phyloP scores from a whole-genome alignment of 2,113 vertebrate genomes.

The Oreocharis arfaki region DNA sequence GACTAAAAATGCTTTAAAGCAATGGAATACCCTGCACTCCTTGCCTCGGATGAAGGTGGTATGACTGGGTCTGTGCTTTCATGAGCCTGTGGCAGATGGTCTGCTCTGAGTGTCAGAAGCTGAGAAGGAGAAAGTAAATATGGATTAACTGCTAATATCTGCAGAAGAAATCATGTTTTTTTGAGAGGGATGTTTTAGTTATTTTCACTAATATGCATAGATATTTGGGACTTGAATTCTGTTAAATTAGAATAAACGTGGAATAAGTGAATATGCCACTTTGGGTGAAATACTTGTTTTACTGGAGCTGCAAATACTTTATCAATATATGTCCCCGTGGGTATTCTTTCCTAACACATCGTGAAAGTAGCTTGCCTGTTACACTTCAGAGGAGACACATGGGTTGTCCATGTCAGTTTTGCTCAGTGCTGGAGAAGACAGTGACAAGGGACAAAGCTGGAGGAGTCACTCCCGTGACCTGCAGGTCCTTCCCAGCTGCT shows the following conservation, averaged over 20 bases:
- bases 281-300: background rate
- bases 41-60: background rate
- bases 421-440: background rate
- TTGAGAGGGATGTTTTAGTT: background rate
- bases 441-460: background rate
- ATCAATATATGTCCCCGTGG: background rate
- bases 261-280: background rate
- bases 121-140: background rate
- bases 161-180: background rate
- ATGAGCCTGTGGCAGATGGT: background rate
- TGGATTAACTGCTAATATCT: background rate
- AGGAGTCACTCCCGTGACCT: background rate
- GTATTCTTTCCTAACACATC: background rate
- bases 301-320: background rate
- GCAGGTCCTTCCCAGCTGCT: background rate
- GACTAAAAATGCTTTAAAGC: background rate
- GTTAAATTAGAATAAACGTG: background rate
- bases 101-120: background rate
- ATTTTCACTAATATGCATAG: background rate
- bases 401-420: background rate
- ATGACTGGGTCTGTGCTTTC: background rate
- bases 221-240: background rate
- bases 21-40: background rate
- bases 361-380: background rate
- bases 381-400: background rate